Evolutionary conservation across 2,888 invertebrate species (phyloP).

Genomic region (Drosophila tripunctata): DNA sequence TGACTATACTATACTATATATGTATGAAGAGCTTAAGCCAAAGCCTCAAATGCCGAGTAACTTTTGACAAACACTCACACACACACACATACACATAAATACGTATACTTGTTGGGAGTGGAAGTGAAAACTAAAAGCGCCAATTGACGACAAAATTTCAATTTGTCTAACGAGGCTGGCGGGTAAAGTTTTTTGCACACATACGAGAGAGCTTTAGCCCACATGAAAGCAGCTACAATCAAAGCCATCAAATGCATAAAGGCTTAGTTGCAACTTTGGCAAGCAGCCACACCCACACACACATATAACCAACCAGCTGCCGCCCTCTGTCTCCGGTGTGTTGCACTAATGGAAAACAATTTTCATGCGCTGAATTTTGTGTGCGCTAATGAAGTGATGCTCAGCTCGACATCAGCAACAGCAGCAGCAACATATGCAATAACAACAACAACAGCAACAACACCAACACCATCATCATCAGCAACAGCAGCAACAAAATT

Average conservation of each 20-base stretch:
- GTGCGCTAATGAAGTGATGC: constrained; percentile 69
- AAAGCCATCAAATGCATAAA: constrained; percentile 78
- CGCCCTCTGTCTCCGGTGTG: constrained; percentile 12
- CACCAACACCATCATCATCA: constrained; percentile 3
- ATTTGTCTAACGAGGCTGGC: constrained; percentile 73
- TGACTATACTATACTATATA: too few relatives aligned
- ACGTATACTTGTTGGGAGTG: neutral
- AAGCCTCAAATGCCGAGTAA: constrained; percentile 35
- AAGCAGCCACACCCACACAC: constrained; percentile 15
- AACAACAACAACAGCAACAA: neutral
- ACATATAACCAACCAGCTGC: constrained; percentile 1
- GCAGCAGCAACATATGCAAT: constrained; percentile 5
- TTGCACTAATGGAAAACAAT: constrained; percentile 68
- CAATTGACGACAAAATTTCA: constrained; percentile 77
- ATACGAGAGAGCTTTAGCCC: constrained; percentile 26
- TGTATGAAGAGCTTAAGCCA: constrained; percentile 21
- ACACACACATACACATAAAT: neutral
- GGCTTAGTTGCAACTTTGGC: constrained; percentile 63
- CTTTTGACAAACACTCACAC: constrained; percentile 27
- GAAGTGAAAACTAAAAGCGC: constrained; percentile 47
- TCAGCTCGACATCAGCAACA: constrained; percentile 11
- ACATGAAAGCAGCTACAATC: constrained; percentile 59
- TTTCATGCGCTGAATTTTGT: constrained; percentile 61
- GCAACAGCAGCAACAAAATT: constrained; percentile 16
- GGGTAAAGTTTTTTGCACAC: constrained; percentile 60